Base-by-base conservation (phyloP, 2,113 vertebrate species). In the Tragelaphus buxtoni region DNA sequence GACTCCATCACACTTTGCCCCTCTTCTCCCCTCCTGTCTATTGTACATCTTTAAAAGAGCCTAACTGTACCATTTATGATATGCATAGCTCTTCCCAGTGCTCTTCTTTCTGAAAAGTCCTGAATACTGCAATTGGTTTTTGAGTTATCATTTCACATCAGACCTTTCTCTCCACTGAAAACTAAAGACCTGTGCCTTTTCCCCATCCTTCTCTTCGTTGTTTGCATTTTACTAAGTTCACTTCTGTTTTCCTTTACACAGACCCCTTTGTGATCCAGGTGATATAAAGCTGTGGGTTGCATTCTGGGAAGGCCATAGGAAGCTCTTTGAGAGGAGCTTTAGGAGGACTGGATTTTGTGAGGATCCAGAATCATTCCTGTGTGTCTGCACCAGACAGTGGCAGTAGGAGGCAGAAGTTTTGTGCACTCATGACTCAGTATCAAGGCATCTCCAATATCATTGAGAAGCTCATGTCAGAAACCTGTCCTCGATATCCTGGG, bases 241-340 rank as follows among this genome's bases (percentile, higher is more conserved):
- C 53, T 9, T 87, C 4, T 61, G 10, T 39, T 95, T 92, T 35
- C 7, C 30, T 69, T 39, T 28, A 3, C 45, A n/a, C 32, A 96
- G 94, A 96, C 3, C 90, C 83, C 12, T 94, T 96, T 92, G 90
- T 91, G 45, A 42, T 96, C 51, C 90, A 97, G 79, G 35, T 11
- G 9, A 53, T 6, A 24, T 72, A 13, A 58, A 90, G 96, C 61
- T 96, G 72, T 88, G 16, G 18, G 20, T 51, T 97, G 42, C 26
- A 3, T 7, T 4, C 56, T 26, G 35, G 63, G 3, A 17, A n/a
- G 11, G 0, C 30, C 39, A 82, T 16, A 0, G 3, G 7, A n/a
- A 60, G 39, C n/a, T 95, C 92, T 51, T 3, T 96, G 58, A 56
- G n/a, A n/a, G 81, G n/a, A n/a, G 94, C 65, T 12, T 30, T 97